Conservation (phyloP, 2,888 invertebrate genomes). For the Ophion ventricosus region DNA sequence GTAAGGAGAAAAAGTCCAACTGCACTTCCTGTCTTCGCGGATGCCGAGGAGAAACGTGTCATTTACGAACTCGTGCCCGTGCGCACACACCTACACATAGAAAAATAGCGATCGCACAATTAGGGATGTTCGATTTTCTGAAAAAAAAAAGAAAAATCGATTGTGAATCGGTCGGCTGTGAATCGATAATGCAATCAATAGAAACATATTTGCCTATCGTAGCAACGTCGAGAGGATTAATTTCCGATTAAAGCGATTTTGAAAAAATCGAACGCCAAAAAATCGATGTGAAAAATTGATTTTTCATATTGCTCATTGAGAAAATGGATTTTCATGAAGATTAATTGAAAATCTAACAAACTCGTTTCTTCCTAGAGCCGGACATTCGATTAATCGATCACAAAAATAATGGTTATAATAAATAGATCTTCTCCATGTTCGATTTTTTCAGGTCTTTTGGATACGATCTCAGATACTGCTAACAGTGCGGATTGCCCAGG, state of each 20-base stretch:
- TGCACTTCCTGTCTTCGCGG: conserved; percentile 59
- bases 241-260: too few species aligned
- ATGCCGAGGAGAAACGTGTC: conserved; percentile 47
- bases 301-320: too few species aligned
- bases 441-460: conserved; percentile 88
- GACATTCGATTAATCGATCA: not conserved
- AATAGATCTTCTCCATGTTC: not conserved
- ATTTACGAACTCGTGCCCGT: conserved; percentile 4
- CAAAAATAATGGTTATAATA: not conserved
- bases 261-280: too few species aligned
- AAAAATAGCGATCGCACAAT: not conserved
- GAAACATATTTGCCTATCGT: too few species aligned
- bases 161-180: too few species aligned
- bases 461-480: conserved; percentile 93
- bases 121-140: too few species aligned
- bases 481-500: conserved; percentile 95
- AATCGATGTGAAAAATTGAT: too few species aligned
- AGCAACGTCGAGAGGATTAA: too few species aligned
- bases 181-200: too few species aligned
- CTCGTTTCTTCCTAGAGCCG: not conserved
- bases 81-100: not conserved
- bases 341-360: too few species aligned
- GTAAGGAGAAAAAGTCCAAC: conserved; percentile 50
- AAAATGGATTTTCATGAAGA: too few species aligned
- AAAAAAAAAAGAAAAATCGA: too few species aligned